These are phyloP conservation scores for Actinostola sp. DNA, from an alignment of 92 coral and sea anemone species.

Conservation along the genomic window DNA sequence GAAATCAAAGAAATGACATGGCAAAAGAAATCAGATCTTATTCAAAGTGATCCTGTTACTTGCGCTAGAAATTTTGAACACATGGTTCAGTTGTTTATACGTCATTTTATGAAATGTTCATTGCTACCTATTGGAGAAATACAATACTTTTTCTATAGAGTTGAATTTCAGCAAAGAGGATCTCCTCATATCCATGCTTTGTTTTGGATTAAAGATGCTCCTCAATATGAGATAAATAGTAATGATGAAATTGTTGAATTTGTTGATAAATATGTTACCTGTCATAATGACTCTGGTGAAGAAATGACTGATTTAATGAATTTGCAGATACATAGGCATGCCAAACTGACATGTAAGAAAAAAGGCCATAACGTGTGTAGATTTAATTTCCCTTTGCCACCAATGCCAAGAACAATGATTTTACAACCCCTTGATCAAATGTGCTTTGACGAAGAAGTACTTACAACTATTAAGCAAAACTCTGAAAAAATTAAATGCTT, in stretches of 20 bases:
- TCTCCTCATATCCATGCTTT: constrained; percentile 65
- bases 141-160: constrained; percentile 55
- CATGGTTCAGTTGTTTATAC: constrained; percentile 63
- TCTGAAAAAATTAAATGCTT: constrained; percentile 29
- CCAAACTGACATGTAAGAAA: constrained; percentile 67
- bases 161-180: constrained; percentile 76
- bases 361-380: constrained; percentile 45
- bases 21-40: constrained; percentile 71
- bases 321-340: constrained; percentile 61
- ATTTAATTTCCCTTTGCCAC: constrained; percentile 65
- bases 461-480: constrained; percentile 24
- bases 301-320: constrained; percentile 55
- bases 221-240: constrained; percentile 28
- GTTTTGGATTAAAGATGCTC: constrained; percentile 56
- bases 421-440: constrained; percentile 35
- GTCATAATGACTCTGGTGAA: constrained; percentile 11
- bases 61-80: constrained; percentile 76
- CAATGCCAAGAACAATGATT: constrained; percentile 58
- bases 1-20: constrained; percentile 59
- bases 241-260: constrained; percentile 39
- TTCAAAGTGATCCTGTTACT: constrained; percentile 67
- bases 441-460: constrained; percentile 6
- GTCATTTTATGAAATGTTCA: constrained; percentile 46
- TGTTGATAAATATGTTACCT: constrained; percentile 63
- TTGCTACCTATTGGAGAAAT: constrained; percentile 58